These are phyloP conservation scores for Numida meleagris DNA, from an alignment of 2,113 vertebrate species.

Conservation along the genomic window DNA sequence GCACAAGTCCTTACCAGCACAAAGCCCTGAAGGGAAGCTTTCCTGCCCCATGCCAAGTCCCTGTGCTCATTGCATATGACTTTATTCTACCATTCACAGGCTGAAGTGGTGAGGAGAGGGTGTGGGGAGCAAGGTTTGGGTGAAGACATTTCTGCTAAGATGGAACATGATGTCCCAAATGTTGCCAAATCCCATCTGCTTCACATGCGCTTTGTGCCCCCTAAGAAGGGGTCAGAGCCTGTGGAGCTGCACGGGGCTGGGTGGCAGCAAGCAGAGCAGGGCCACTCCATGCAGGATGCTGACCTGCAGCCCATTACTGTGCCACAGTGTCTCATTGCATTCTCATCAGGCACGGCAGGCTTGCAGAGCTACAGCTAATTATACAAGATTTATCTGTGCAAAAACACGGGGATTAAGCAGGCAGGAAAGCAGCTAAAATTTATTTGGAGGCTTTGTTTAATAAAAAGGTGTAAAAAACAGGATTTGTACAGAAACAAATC, in stretches of 20 bases:
- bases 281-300: not conserved
- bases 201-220: rapidly evolving
- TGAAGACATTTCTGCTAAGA: rapidly evolving
- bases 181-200: not conserved
- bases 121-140: rapidly evolving
- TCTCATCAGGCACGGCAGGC: constrained; percentile 52
- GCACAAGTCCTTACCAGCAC: not conserved
- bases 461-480: constrained; percentile 64
- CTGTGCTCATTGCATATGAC: not conserved
- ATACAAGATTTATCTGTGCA: constrained; percentile 75
- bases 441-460: constrained; percentile 71
- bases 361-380: constrained; percentile 74
- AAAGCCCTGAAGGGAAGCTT: not conserved
- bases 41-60: not conserved
- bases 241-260: rapidly evolving
- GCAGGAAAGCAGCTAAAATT: constrained; percentile 63
- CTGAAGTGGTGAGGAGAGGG: not conserved
- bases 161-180: not conserved
- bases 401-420: constrained; percentile 75
- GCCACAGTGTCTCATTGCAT: constrained; percentile 36
- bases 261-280: not conserved
- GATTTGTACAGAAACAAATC: constrained; percentile 57
- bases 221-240: not conserved
- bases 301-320: not conserved
- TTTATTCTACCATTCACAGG: not conserved